Evolutionary conservation across 1,140 invertebrate genomes (phyloP).

Genomic region (Steinernema khuongi): DNA sequence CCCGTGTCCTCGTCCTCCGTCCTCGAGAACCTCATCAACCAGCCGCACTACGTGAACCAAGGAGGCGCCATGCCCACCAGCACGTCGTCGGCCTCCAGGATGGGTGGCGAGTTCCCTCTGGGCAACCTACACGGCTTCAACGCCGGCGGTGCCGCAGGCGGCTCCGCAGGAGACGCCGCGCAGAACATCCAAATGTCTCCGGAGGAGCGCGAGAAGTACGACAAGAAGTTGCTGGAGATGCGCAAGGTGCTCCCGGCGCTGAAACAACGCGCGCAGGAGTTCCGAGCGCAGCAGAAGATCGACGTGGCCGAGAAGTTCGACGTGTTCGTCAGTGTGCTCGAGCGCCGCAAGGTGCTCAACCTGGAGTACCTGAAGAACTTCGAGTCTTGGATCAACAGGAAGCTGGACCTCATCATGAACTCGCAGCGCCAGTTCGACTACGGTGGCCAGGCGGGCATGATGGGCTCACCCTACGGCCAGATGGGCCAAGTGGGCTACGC

Average conservation of each 20-base stretch:
- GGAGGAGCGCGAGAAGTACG: conserved; percentile 20
- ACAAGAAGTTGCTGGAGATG: conserved; percentile 19
- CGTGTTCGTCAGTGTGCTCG: conserved; percentile 33
- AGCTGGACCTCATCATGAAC: conserved; percentile 30
- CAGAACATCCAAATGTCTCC: conserved; percentile 24
- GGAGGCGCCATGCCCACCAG: not conserved
- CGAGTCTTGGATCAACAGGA: conserved; percentile 34
- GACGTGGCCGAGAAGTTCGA: conserved; percentile 40
- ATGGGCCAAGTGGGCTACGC: not conserved
- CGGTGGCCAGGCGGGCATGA: not conserved
- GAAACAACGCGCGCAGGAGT: conserved; percentile 27
- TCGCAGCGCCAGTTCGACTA: conserved; percentile 8
- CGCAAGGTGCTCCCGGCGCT: conserved; percentile 2
- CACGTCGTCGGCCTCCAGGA: not conserved
- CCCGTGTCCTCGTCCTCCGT: conserved; percentile 19
- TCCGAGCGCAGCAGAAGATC: conserved; percentile 28
- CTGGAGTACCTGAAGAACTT: conserved; percentile 36
- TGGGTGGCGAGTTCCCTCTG: not conserved
- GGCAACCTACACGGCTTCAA: conserved; percentile 10
- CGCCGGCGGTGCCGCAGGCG: not conserved
- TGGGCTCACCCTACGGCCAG: not conserved
- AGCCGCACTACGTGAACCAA: conserved; percentile 25
- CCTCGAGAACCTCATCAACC: conserved; percentile 33
- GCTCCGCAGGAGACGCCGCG: not conserved
- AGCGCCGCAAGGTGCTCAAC: conserved; percentile 32